Base-by-base conservation (phyloP, 2,888 invertebrate genomes). In the Harmothoe impar region DNA sequence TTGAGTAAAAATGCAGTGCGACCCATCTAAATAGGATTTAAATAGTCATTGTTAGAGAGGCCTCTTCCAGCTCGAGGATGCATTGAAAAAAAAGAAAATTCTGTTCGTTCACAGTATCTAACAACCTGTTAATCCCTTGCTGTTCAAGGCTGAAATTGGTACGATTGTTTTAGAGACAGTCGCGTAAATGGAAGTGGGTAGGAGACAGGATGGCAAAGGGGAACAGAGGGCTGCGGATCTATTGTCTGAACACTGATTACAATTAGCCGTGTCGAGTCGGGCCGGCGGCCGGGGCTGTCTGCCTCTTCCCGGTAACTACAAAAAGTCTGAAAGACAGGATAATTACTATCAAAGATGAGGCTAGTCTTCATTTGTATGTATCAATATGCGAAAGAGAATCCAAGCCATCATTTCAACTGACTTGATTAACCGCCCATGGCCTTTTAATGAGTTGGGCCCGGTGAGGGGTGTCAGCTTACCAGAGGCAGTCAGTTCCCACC, bases 361-460 rank as follows among this genome's bases (percentile, higher is more conserved):
- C 72, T 25, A 29, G 72, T 15, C 72, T 72, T 25, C 72, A 72
- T 72, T 72, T 72, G 72, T 72, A 72, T 72, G 29, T 72, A 72
- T 72, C 72, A 72, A 72, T 72, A 72, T 72, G 72, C 72, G 72
- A 72, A n/a, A 72, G 72, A 29, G 72, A 72, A 72, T 72, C 72
- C 72, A 72, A 72, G 72, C 31, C 72, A 72, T 72, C 72, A 72
- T 72, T 72, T 72, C 72, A 72, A 72, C 72, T 29, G 72, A 72
- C 72, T 62, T 72, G 72, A 72, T 72, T 72, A 72, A 72, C 29
- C 15, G 72, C 72, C 31, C 31, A 29, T 29, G 31, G 29, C 72
- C 25, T 25, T 25, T 72, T 72, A 72, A 72, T 72, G 72, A 72
- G 72, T n/a, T 72, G 72, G 72, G 72, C 72, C 72, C 15, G 72